A percentile compares a stretch with the other conserved stretches of the same genome.
These are phyloP conservation scores for Xylota segnis DNA, from an alignment of 2,888 invertebrate genomes.

Conservation along the genomic window DNA sequence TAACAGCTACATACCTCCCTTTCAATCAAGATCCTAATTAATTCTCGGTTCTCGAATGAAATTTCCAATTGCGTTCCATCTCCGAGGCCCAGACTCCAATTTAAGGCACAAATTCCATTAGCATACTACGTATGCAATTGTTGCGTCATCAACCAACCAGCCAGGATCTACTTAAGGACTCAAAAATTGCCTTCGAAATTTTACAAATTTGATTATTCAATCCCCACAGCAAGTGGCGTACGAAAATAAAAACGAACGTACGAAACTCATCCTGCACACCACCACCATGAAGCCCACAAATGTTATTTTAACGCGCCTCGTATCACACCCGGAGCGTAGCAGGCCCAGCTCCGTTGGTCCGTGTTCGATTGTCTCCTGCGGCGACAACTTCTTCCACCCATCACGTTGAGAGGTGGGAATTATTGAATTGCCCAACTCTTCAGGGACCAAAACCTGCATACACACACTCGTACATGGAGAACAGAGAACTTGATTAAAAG, in stretches of 20 bases:
- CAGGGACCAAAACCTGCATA: constrained; percentile 58
- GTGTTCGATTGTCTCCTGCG: constrained; percentile 64
- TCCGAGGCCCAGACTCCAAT: neutral
- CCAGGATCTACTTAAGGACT: constrained; percentile 23
- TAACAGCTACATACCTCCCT: neutral
- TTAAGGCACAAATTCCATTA: constrained; percentile 9
- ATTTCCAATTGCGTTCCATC: neutral
- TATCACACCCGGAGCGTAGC: constrained; percentile 36
- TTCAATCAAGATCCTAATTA: neutral
- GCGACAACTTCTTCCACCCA: constrained; percentile 53
- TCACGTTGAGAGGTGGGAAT: constrained; percentile 44
- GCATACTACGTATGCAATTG: neutral
- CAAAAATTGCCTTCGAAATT: constrained; percentile 26
- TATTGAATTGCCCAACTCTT: constrained; percentile 69
- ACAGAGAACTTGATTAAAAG: constrained; percentile 71
- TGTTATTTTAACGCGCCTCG: constrained; percentile 64
- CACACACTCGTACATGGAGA: constrained; percentile 8
- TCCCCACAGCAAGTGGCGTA: constrained; percentile 13
- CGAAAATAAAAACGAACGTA: constrained; percentile 8
- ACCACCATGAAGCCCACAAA: constrained; percentile 10
- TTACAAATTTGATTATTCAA: constrained; percentile 43
- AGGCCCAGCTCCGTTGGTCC: constrained; percentile 31
- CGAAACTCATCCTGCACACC: neutral
- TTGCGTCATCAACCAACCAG: constrained; percentile 1
- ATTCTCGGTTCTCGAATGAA: neutral